Conservation (phyloP, 2,888 invertebrate species). For the Tubulanus polymorphus region DNA sequence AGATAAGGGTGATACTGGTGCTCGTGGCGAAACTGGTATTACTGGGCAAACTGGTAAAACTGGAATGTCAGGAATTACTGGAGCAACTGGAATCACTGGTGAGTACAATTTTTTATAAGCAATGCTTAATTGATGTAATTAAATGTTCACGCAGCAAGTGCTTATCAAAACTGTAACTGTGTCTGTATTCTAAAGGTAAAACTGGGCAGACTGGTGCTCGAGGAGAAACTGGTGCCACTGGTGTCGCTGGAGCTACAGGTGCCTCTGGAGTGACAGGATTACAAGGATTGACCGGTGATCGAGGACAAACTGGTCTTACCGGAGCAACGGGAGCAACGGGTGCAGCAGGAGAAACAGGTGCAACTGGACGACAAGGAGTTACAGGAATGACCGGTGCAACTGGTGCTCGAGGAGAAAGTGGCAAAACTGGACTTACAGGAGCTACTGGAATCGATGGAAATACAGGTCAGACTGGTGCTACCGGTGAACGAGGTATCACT, state of each 20-base stretch:
- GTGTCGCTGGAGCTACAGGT: constrained; percentile 18
- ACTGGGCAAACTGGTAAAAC: background rate
- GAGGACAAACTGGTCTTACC: constrained; percentile 2
- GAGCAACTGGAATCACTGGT: constrained; percentile 1
- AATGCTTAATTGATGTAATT: too few relatives aligned
- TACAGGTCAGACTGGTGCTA: background rate
- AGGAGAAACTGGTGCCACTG: constrained; percentile 6
- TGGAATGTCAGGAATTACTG: background rate
- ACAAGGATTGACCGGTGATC: background rate
- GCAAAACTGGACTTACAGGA: constrained; percentile 7
- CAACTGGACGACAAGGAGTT: constrained; percentile 10
- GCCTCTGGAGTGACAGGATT: background rate
- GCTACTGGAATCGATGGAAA: constrained; percentile 9
- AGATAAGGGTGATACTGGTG: background rate
- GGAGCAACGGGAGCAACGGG: constrained; percentile 11
- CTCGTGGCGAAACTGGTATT: background rate
- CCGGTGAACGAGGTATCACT: background rate
- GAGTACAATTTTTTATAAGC: background rate
- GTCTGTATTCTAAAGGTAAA: too few relatives aligned
- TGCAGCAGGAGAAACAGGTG: constrained; percentile 12
- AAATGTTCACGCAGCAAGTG: too few relatives aligned
- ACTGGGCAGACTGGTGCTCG: background rate
- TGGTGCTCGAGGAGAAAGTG: constrained; percentile 7
- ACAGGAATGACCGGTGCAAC: constrained; percentile 11
- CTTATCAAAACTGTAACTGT: too few relatives aligned